These are phyloP conservation scores for Caenorhabditis afra DNA, from an alignment of 2,888 invertebrate genomes.

Conservation along the genomic window DNA sequence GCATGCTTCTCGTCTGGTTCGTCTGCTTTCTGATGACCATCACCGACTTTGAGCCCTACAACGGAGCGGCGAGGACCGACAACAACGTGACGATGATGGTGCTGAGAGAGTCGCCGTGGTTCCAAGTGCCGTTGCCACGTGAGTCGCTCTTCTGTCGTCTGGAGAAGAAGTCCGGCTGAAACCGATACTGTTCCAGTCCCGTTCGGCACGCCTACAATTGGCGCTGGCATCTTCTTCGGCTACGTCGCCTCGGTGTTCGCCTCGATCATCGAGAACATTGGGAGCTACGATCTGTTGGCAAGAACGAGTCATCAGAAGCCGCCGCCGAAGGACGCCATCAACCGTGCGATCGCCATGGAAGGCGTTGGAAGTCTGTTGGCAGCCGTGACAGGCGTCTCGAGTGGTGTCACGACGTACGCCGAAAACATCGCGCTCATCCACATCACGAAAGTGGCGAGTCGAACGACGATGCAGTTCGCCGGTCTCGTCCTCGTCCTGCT, in stretches of 20 bases:
- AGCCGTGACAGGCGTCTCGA: slow-evolving; percentile 70
- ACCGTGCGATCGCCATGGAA: slow-evolving; percentile 75
- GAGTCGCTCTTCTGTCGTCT: slow-evolving; percentile 2
- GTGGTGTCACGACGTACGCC: slow-evolving; percentile 77
- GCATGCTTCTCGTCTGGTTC: slow-evolving; percentile 70
- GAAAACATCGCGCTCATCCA: slow-evolving; percentile 76
- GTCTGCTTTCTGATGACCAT: slow-evolving; percentile 72
- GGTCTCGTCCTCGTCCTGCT: slow-evolving; percentile 63
- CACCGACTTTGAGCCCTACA: slow-evolving; percentile 67
- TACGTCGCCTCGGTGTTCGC: slow-evolving; percentile 73
- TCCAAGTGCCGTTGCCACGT: slow-evolving; percentile 77
- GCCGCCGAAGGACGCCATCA: slow-evolving; percentile 72
- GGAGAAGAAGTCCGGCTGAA: not conserved
- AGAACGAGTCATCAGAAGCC: slow-evolving; percentile 70
- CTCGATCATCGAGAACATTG: slow-evolving; percentile 74
- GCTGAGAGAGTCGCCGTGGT: slow-evolving; percentile 70
- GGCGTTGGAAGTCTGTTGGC: slow-evolving; percentile 72
- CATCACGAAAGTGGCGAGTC: slow-evolving; percentile 73
- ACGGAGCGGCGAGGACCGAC: slow-evolving; percentile 71
- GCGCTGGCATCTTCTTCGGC: slow-evolving; percentile 72
- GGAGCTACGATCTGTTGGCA: slow-evolving; percentile 64
- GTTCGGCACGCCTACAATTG: slow-evolving; percentile 71
- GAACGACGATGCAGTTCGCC: slow-evolving; percentile 76
- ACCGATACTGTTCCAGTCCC: slow-evolving; percentile 59
- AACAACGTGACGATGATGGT: slow-evolving; percentile 70